Evolutionary conservation across 2,888 invertebrate species (phyloP), one percentile per base, ranked within the genome.

Genomic region (Chaetogeoica ovagalla): DNA sequence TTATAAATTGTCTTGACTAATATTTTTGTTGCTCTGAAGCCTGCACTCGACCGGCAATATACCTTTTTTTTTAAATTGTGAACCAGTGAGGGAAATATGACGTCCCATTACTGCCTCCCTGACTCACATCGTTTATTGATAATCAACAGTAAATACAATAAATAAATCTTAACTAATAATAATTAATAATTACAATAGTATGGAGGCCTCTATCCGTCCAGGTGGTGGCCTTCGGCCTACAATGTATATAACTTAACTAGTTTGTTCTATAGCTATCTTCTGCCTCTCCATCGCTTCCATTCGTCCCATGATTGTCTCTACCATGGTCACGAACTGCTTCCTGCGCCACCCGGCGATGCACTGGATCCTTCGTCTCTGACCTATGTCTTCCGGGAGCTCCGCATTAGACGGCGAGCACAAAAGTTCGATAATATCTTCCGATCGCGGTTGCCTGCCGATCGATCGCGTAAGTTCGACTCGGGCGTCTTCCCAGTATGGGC

Each of bases 131-230:
- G 7, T 69, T 55, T 69, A 69, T 69, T 69, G 1, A 19, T 1
- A 6, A 52, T 37, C 9, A 39, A n/a, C 17, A 70, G 1, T 13
- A 70, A n/a, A n/a, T n/a, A n/a, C n/a, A n/a, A n/a, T n/a, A n/a
- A n/a, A n/a, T n/a, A n/a, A n/a, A n/a, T n/a, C 13, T 37, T 5
- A 30, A 37, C 15, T n/a, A n/a, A 52, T 17, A 55, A 70, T 37
- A 19, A 0, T 5, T 23, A 4, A 23, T 52, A 68, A 6, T 65
- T 68, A 70, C 70, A 57, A 57, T 3, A 17, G 0, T 5, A 4
- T 39, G 70, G 70, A 57, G 70, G 37, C 57, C 37, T 70, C 70
- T 70, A 57, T 59, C 57, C 70, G n/a, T 37, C 57, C 70, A 37
- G 39, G 3, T 9, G 17, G 57, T 59, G 59, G 39, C 70, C 70